These are phyloP conservation scores for Phaethornis superciliosus DNA, from an alignment of 2,113 vertebrate species.

Conservation along the genomic window DNA sequence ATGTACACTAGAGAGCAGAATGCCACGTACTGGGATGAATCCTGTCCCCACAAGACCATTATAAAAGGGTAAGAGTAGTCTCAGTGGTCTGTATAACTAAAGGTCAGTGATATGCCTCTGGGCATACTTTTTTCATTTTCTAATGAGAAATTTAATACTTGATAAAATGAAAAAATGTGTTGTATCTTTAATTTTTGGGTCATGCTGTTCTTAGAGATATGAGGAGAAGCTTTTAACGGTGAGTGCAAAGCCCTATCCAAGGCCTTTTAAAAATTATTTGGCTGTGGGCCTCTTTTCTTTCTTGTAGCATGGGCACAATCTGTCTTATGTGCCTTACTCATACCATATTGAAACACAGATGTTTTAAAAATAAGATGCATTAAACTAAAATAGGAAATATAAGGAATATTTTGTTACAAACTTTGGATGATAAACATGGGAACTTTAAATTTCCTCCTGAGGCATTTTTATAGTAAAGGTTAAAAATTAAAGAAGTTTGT, in stretches of 20 bases:
- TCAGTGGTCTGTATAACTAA: background rate
- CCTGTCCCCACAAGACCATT: slow-evolving; percentile 28
- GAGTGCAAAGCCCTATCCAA: background rate
- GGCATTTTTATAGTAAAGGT: background rate
- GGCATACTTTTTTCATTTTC: background rate
- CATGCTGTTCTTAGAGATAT: background rate
- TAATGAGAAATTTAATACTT: background rate
- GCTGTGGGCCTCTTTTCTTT: background rate
- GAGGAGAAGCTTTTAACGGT: background rate
- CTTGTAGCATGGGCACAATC: background rate
- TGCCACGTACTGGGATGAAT: slow-evolving; percentile 7
- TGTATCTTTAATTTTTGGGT: background rate
- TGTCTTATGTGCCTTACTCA: background rate
- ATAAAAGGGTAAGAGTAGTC: background rate
- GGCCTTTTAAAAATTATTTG: background rate
- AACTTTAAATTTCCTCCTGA: background rate
- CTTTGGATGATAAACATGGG: background rate
- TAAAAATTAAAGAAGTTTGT: background rate
- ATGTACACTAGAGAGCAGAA: background rate
- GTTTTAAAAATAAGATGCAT: background rate
- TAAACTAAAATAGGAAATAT: background rate
- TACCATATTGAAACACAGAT: background rate
- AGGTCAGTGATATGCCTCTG: background rate
- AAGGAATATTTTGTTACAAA: background rate
- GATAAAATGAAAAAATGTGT: background rate